Evolutionary conservation across 1,140 invertebrate genomes (phyloP).

Genomic region (Trichomalopsis sarcophagae): DNA sequence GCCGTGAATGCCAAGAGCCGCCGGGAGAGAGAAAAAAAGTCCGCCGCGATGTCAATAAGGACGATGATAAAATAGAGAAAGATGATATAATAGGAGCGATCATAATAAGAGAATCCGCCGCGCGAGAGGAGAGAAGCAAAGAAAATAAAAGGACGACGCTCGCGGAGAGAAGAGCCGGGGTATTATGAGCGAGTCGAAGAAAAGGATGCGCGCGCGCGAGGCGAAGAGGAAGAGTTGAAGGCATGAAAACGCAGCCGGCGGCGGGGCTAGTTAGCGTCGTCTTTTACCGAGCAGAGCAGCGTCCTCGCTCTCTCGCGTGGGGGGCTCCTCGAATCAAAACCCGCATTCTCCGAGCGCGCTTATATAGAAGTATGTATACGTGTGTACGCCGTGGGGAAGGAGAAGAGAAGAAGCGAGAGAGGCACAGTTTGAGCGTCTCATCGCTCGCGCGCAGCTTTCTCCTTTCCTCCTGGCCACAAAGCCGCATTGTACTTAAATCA

Average conservation of each 20-base stretch:
- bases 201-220: conserved; percentile 29
- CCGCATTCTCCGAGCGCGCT: background rate
- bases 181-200: background rate
- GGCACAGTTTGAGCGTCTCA: conserved; percentile 56
- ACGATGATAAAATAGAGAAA: conserved; percentile 37
- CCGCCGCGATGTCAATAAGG: conserved; percentile 13
- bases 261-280: conserved; percentile 70
- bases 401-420: background rate
- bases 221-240: background rate
- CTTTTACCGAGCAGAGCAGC: conserved; percentile 54
- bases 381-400: too few species aligned
- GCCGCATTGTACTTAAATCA: conserved; percentile 75
- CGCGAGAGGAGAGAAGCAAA: background rate
- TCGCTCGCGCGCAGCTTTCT: conserved; percentile 58
- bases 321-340: conserved; percentile 54
- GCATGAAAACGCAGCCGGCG: conserved; percentile 51
- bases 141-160: conserved; percentile 7
- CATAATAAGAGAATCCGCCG: background rate
- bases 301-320: conserved; percentile 10
- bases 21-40: conserved; percentile 21
- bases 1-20: background rate
- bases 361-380: too few species aligned
- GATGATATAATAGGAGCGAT: conserved; percentile 28
- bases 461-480: conserved; percentile 64
- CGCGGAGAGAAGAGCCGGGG: background rate